These are phyloP conservation scores for Melieria crassipennis DNA, from an alignment of 2,888 invertebrate genomes.

Conservation along the genomic window DNA sequence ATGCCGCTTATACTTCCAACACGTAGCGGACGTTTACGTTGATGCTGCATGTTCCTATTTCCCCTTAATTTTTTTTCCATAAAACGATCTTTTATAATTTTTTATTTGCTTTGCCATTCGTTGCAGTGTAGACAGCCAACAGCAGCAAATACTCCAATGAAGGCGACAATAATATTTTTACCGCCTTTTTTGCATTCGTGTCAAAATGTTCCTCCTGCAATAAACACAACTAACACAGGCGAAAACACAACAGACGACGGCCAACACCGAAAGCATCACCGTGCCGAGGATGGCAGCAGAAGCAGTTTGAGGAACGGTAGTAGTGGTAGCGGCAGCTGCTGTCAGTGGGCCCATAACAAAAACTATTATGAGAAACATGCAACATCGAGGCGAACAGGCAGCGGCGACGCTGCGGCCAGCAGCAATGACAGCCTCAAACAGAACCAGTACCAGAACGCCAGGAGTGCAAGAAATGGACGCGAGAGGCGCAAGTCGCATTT, in stretches of 20 bases:
- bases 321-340: slow-evolving; percentile 2
- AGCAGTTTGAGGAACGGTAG: slow-evolving; percentile 24
- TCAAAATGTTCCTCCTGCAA: slow-evolving; percentile 57
- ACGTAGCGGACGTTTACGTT: no score
- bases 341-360: slow-evolving; percentile 16
- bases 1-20: no score
- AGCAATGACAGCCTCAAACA: no score
- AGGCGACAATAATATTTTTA: slow-evolving; percentile 61
- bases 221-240: slow-evolving; percentile 37
- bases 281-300: slow-evolving; percentile 11
- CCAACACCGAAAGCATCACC: slow-evolving; percentile 18
- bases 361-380: slow-evolving; percentile 32
- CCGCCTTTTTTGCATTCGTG: slow-evolving; percentile 58
- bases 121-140: slow-evolving; percentile 16
- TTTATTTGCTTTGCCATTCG: no score
- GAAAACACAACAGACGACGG: slow-evolving; percentile 29
- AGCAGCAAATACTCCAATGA: slow-evolving; percentile 44
- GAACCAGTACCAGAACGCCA: no score
- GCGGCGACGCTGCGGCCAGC: neutral
- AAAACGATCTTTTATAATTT: no score
- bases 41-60: no score
- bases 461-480: no score
- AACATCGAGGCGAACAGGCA: no score
- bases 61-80: no score
- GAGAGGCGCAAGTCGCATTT: no score